A percentile compares a stretch with the other conserved stretches of the same genome.
Conservation (phyloP, 1,140 invertebrate species). For the Forficula auricularia region DNA sequence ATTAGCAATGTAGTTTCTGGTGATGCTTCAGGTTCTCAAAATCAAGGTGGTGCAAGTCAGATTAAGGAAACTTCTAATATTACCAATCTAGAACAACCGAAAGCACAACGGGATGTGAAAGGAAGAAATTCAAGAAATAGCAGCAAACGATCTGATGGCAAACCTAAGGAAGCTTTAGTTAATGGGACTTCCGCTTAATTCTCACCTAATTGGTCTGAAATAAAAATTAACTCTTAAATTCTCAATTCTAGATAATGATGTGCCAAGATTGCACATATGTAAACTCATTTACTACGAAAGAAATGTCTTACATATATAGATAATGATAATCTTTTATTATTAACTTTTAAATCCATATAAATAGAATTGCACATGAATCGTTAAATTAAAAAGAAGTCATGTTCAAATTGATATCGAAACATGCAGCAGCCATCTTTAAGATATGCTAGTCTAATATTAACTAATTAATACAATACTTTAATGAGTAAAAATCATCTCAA, state of each 20-base stretch:
- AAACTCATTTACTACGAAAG: conserved; percentile 25
- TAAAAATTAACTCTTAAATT: conserved; percentile 11
- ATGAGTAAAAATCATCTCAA: no score
- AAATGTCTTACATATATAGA: conserved; percentile 28
- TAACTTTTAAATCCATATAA: not conserved
- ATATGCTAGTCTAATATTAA: no score
- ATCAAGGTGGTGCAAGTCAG: no score
- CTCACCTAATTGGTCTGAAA: conserved; percentile 3
- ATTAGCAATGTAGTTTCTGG: no score
- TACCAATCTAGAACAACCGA: conserved; percentile 14
- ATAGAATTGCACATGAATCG: no score
- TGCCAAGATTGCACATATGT: conserved; percentile 10
- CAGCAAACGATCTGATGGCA: conserved; percentile 29
- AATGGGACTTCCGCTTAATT: conserved; percentile 37
- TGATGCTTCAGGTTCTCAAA: no score
- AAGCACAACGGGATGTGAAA: conserved; percentile 27
- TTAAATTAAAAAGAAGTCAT: no score
- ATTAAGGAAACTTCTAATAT: no score
- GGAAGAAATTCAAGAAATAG: conserved; percentile 23
- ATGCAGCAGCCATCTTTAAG: no score
- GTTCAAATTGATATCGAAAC: no score
- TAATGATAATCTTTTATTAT: conserved; percentile 5
- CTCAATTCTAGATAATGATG: conserved; percentile 10
- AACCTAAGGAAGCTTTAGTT: conserved; percentile 39
- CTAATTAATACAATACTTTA: no score